These are phyloP conservation scores for Belgica antarctica DNA, from an alignment of 2,888 invertebrate genomes.

Conservation along the genomic window DNA sequence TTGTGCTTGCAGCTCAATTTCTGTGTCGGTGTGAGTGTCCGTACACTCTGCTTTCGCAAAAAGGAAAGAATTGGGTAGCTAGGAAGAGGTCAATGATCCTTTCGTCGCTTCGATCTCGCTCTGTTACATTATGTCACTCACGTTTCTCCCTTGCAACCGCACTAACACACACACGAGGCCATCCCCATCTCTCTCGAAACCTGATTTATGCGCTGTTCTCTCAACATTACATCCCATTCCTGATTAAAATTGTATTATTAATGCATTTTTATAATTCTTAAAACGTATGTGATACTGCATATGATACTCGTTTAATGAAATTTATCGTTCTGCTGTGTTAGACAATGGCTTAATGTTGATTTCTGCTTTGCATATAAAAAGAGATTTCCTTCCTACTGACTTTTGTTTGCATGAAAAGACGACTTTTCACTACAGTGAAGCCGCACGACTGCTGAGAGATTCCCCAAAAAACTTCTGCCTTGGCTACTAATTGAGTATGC, in stretches of 20 bases:
- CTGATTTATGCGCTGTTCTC: constrained; percentile 43
- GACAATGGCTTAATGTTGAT: constrained; percentile 8
- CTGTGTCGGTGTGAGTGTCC: constrained; percentile 2
- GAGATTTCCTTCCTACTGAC: constrained; percentile 25
- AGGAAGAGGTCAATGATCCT: constrained; percentile 44
- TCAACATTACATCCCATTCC: constrained; percentile 32
- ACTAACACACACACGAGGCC: not conserved
- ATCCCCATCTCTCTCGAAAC: constrained; percentile 34
- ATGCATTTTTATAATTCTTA: constrained; percentile 37
- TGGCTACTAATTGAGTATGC: not conserved
- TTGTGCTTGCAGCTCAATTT: not conserved
- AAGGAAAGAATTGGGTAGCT: constrained; percentile 39
- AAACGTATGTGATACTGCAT: constrained; percentile 43
- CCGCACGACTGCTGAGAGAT: constrained; percentile 23
- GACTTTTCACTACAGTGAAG: constrained; percentile 26
- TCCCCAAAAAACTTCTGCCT: not conserved
- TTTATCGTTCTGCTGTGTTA: constrained; percentile 12
- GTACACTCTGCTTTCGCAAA: constrained; percentile 3
- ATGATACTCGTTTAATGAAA: constrained; percentile 40
- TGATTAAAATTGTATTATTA: constrained; percentile 40
- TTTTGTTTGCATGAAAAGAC: not conserved
- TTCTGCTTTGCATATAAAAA: not conserved
- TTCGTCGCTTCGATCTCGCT: constrained; percentile 29
- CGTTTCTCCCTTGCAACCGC: constrained; percentile 22
- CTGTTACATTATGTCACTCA: constrained; percentile 27